Evolutionary conservation across 2,797 vertebrate species (phyloP), one percentile per base, ranked within the genome.

Genomic region (Malacoraja senta): DNA sequence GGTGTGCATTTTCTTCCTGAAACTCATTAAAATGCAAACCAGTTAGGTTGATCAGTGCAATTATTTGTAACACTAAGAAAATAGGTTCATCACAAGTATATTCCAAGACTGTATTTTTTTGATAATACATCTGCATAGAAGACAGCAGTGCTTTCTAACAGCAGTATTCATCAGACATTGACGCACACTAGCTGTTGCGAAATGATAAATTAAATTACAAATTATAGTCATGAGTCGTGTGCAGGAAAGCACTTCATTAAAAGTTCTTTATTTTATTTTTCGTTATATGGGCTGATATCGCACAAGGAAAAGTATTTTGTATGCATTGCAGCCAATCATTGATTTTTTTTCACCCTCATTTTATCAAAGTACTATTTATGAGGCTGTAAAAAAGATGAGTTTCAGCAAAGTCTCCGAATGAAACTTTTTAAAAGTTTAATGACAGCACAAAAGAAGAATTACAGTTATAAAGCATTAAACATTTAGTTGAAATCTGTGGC

Each of bases 341-440:
- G 93, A 96, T 94, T 93, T 94, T 95, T 65, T 68, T 88, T 92
- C 95, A 95, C 94, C 94, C 21, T 96, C 95, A 95, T 97, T 97
- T 96, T 95, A 96, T 96, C 95, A 96, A 95, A 96, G 94, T 94
- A 95, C 95, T 96, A 96, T 97, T 97, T 97, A 97, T 96, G 96
- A 96, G 96, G 96, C 94, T 95, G 95, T 97, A 97, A 97, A 97
- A 97, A 95, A 96, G 96, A 97, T 96, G 94, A 96, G 96, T 97
- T 96, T 96, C 95, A 96, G 94, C 0, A 0, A 97, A 97, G 94
- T 95, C 94, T 95, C 95, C 95, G 96, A 97, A 97, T 97, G 96
- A 97, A 97, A 97, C 96, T 97, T 97, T 96, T 96, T 95, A 7
- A 96, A 97, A 97, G 94, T 97, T 96, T 97, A 97, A 96, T 97